Percentiles rank a stretch among this genome's conserved stretches.
phyloP scores from a whole-genome alignment of 2,113 vertebrate species.

The Takifugu flavidus region DNA sequence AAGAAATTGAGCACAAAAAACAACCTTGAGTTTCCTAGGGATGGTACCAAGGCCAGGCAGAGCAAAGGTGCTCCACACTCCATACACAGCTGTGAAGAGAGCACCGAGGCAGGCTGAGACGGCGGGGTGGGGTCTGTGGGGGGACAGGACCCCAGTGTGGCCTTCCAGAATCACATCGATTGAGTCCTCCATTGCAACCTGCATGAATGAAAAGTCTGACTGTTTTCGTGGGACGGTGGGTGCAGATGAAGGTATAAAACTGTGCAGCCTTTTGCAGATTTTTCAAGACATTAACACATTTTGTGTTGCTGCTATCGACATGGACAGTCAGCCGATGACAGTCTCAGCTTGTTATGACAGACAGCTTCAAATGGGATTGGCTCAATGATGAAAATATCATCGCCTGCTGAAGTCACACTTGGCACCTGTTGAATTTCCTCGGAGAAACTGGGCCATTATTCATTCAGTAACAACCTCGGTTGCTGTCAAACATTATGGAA shows the following conservation, averaged over 20 bases:
- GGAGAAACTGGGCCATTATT: too few relatives aligned
- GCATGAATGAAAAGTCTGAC: neutral
- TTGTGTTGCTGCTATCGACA: neutral
- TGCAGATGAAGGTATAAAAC: too few relatives aligned
- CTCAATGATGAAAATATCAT: too few relatives aligned
- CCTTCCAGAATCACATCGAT: constrained; percentile 73
- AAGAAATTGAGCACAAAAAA: constrained; percentile 1
- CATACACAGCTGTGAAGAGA: constrained; percentile 62
- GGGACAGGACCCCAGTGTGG: constrained; percentile 6
- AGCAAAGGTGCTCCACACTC: constrained; percentile 71
- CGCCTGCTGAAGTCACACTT: too few relatives aligned
- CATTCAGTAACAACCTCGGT: too few relatives aligned
- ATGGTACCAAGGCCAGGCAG: constrained; percentile 72
- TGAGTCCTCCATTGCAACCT: constrained; percentile 71
- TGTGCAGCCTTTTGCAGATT: too few relatives aligned
- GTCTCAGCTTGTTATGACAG: too few relatives aligned
- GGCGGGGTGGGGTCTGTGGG: constrained; percentile 27
- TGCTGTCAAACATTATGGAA: too few relatives aligned
- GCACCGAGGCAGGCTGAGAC: constrained; percentile 48
- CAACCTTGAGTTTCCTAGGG: constrained; percentile 65
- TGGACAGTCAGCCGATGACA: neutral
- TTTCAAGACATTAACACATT: too few relatives aligned
- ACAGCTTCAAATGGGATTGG: too few relatives aligned
- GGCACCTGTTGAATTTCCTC: too few relatives aligned
- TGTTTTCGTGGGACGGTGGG: too few relatives aligned